Evolutionary conservation across 2,888 invertebrate genomes (phyloP).

Genomic region (Orchesellides sinensis): DNA sequence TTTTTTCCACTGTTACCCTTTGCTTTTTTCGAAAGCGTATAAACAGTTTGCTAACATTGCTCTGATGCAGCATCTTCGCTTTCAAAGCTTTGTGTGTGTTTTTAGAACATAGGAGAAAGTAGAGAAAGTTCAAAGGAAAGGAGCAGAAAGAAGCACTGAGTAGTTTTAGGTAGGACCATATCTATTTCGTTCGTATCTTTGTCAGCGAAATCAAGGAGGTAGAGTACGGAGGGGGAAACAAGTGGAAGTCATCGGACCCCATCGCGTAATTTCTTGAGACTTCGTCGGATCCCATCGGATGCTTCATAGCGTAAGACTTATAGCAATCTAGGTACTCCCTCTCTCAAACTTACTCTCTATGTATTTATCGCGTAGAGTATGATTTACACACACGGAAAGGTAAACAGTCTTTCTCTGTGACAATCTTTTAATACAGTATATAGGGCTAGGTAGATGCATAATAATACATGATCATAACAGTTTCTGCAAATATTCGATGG

Average conservation of each 20-base stretch:
- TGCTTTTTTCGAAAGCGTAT: no score
- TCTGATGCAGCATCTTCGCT: constrained; percentile 31
- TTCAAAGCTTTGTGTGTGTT: neutral
- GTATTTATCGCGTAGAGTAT: neutral
- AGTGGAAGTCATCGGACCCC: constrained; percentile 64
- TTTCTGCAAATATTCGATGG: neutral
- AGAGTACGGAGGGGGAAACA: constrained; percentile 41
- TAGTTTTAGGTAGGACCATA: no score
- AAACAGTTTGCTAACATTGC: no score
- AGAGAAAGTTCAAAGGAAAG: constrained; percentile 4
- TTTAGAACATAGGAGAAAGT: neutral
- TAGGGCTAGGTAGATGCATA: neutral
- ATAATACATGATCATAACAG: neutral
- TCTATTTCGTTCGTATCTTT: constrained; percentile 14
- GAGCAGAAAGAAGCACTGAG: neutral
- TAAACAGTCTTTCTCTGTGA: neutral
- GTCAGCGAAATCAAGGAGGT: neutral
- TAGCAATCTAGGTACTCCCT: neutral
- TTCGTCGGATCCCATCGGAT: constrained; percentile 64
- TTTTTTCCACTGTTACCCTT: no score
- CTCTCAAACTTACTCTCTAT: neutral
- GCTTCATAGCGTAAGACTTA: neutral
- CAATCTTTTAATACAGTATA: constrained; percentile 28
- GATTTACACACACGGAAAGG: neutral
- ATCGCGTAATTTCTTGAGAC: constrained; percentile 65